Conservation (phyloP, 2,797 vertebrate species). For the Ceyx erithaca region DNA sequence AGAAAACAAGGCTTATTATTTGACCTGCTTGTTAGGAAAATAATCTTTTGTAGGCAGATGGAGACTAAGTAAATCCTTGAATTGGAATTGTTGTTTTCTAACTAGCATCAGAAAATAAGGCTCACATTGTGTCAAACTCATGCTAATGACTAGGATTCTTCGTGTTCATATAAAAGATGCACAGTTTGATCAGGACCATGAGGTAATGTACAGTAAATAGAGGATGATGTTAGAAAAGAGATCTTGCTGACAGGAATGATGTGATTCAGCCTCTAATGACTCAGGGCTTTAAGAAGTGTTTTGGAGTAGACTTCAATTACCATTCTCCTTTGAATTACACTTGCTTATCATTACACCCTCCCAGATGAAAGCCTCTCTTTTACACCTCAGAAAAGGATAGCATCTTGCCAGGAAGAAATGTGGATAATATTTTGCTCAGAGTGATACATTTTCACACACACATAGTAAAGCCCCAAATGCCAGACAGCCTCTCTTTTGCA, state of each 20-base stretch:
- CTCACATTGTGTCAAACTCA: not conserved
- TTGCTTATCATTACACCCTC: slow-evolving; percentile 54
- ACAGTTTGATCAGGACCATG: slow-evolving; percentile 57
- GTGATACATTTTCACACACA: slow-evolving; percentile 14
- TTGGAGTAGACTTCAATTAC: slow-evolving; percentile 65
- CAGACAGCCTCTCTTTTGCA: not conserved
- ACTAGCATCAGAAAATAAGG: slow-evolving; percentile 31
- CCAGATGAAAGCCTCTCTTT: slow-evolving; percentile 36
- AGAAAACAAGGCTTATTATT: slow-evolving; percentile 44
- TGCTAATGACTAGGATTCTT: slow-evolving; percentile 30
- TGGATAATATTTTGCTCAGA: not conserved
- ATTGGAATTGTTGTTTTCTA: slow-evolving; percentile 24
- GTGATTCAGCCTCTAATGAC: slow-evolving; percentile 73
- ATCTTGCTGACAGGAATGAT: slow-evolving; percentile 68
- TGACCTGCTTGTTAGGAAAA: slow-evolving; percentile 36
- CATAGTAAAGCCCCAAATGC: not conserved
- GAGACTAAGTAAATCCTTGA: slow-evolving; percentile 13
- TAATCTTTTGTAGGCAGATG: not conserved
- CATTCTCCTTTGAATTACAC: slow-evolving; percentile 46
- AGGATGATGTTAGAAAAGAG: slow-evolving; percentile 63
- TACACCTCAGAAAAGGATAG: slow-evolving; percentile 31
- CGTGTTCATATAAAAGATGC: not conserved
- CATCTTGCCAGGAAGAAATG: slow-evolving; percentile 36
- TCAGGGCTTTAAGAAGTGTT: slow-evolving; percentile 70
- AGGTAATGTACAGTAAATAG: slow-evolving; percentile 65